Evolutionary conservation across 1,140 invertebrate genomes (phyloP).

Genomic region (Drosophila pseudoobscura): DNA sequence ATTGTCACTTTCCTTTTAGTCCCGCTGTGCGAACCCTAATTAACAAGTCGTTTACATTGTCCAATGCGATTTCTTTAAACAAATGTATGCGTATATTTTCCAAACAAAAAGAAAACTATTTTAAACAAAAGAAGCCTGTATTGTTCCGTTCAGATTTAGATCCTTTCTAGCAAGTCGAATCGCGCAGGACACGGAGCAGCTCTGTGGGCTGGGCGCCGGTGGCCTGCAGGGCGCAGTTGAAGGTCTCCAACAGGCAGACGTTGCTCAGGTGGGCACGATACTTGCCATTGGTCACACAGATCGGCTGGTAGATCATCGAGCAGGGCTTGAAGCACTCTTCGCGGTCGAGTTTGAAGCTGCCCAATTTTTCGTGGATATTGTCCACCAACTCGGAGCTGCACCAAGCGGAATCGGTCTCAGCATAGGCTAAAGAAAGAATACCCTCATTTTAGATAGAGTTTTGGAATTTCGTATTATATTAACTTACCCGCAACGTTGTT

Average conservation of each 20-base stretch:
- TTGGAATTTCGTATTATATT: background rate
- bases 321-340: conserved; percentile 69
- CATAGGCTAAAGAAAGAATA: conserved; percentile 37
- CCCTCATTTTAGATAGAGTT: background rate
- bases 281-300: conserved; percentile 77
- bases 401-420: conserved; percentile 67
- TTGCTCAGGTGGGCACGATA: conserved; percentile 66
- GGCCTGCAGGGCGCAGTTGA: conserved; percentile 64
- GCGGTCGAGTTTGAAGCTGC: conserved; percentile 52
- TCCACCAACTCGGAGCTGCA: conserved; percentile 68
- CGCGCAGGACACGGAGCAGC: conserved; percentile 46
- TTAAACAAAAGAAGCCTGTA: conserved; percentile 15
- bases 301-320: conserved; percentile 73
- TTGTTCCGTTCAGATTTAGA: conserved; percentile 29
- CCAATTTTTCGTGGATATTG: conserved; percentile 55
- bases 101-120: conserved; percentile 24
- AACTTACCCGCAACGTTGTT: conserved; percentile 45
- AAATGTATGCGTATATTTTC: background rate
- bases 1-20: conserved; percentile 27
- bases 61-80: conserved; percentile 20
- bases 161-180: conserved; percentile 40
- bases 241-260: conserved; percentile 57
- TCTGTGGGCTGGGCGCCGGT: conserved; percentile 32
- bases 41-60: conserved; percentile 38
- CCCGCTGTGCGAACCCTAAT: conserved; percentile 31